phyloP scores from a whole-genome alignment of 2,888 invertebrate genomes.

The Lucinisca nassula region DNA sequence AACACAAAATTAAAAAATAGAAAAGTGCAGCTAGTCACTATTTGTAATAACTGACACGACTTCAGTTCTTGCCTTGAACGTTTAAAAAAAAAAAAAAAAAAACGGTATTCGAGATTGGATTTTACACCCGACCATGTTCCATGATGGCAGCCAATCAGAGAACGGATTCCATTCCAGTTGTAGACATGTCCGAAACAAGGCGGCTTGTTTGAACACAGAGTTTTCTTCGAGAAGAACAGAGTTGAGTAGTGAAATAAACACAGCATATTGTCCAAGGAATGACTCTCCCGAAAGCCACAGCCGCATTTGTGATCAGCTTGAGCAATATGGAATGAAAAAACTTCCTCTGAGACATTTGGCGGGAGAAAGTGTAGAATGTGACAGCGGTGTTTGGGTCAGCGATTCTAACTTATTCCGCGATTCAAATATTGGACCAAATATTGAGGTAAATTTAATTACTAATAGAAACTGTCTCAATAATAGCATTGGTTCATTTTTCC shows the following conservation, averaged over 20 bases:
- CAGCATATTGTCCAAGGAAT: neutral
- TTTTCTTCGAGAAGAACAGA: neutral
- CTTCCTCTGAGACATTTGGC: neutral
- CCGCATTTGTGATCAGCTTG: neutral
- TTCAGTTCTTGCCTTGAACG: too few species aligned
- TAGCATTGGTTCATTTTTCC: too few species aligned
- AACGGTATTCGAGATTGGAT: too few species aligned
- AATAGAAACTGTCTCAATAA: too few species aligned
- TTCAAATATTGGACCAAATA: neutral
- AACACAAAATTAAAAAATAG: too few species aligned
- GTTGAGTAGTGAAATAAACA: neutral
- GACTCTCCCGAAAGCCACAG: neutral
- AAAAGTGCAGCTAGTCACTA: too few species aligned
- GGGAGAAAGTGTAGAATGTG: constrained; percentile 14
- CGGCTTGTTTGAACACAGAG: constrained; percentile 35
- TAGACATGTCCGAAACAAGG: constrained; percentile 49
- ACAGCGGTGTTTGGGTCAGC: constrained; percentile 21
- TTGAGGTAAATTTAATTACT: neutral
- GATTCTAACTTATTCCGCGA: neutral
- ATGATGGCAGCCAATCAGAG: constrained; percentile 47
- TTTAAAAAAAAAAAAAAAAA: too few species aligned
- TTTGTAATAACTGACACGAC: too few species aligned
- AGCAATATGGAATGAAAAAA: neutral
- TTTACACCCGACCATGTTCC: constrained; percentile 26
- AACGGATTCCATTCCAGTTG: constrained; percentile 47